phyloP scores from a whole-genome alignment of 2,888 invertebrate genomes.

The Incurvaria masculella region DNA sequence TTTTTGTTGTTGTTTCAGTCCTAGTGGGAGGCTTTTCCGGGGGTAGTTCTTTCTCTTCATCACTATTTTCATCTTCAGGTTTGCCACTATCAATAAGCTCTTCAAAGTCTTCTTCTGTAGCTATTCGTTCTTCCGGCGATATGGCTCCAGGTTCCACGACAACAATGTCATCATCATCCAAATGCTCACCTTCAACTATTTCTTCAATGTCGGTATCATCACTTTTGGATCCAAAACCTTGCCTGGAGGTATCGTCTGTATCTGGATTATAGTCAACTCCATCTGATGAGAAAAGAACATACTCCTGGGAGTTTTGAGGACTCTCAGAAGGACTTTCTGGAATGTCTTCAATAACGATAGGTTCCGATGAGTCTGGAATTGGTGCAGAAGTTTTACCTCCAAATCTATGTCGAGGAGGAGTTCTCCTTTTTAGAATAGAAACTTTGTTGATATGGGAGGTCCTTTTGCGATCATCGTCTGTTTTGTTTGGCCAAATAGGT shows the following conservation, averaged over 20 bases:
- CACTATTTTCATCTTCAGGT: slow-evolving; percentile 44
- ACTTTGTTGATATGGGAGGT: slow-evolving; percentile 50
- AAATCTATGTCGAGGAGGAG: slow-evolving; percentile 53
- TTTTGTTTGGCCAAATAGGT: slow-evolving; percentile 60
- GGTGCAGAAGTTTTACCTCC: slow-evolving; percentile 30
- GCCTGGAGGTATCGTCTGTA: slow-evolving; percentile 48
- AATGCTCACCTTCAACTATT: slow-evolving; percentile 30
- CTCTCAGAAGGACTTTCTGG: background rate
- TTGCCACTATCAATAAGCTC: slow-evolving; percentile 62
- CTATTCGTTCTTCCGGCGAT: slow-evolving; percentile 61
- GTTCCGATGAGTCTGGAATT: slow-evolving; percentile 11
- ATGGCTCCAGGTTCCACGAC: slow-evolving; percentile 59
- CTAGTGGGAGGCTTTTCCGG: slow-evolving; percentile 41
- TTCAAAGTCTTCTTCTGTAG: slow-evolving; percentile 65
- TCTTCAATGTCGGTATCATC: slow-evolving; percentile 39
- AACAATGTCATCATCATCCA: slow-evolving; percentile 61
- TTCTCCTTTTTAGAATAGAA: slow-evolving; percentile 58
- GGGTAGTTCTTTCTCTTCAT: slow-evolving; percentile 27
- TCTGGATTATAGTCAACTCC: slow-evolving; percentile 57
- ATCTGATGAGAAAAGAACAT: slow-evolving; percentile 61
- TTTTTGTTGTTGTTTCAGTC: slow-evolving; percentile 51
- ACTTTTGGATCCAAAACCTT: slow-evolving; percentile 25
- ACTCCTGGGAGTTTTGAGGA: slow-evolving; percentile 31
- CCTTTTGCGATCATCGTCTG: slow-evolving; percentile 39
- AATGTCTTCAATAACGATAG: background rate